A percentile compares a stretch with the other conserved stretches of the same genome.
phyloP scores from a whole-genome alignment of 1,140 invertebrate species.

The Gerris buenoi region DNA sequence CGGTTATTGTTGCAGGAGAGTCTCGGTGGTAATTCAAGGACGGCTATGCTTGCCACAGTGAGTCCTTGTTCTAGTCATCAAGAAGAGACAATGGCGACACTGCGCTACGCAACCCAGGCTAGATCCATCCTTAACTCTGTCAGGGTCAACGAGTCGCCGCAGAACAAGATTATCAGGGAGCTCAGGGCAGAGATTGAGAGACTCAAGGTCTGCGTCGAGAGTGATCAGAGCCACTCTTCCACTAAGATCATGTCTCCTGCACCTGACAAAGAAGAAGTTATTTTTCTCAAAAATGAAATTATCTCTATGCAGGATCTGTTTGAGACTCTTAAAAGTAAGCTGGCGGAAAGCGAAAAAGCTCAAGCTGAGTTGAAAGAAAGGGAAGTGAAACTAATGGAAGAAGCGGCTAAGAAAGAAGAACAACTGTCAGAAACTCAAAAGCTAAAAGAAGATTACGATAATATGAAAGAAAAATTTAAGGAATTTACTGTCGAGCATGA shows the following conservation, averaged over 20 bases:
- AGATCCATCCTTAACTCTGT: conserved; percentile 73
- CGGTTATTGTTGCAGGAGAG: conserved; percentile 42
- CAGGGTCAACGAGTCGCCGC: conserved; percentile 59
- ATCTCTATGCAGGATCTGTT: too few species aligned
- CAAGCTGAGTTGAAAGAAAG: not conserved
- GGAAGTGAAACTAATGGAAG: not conserved
- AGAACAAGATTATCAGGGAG: conserved; percentile 15
- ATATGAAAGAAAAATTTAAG: too few species aligned
- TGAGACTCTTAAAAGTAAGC: too few species aligned
- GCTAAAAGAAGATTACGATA: too few species aligned
- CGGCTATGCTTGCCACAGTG: conserved; percentile 52
- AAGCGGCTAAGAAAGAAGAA: not conserved
- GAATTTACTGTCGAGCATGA: not conserved
- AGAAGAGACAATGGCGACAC: conserved; percentile 68
- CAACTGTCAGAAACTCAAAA: too few species aligned
- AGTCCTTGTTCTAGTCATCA: conserved; percentile 60
- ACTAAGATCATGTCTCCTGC: too few species aligned
- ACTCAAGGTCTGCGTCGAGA: not conserved
- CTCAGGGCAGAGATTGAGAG: not conserved
- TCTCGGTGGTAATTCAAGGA: conserved; percentile 47
- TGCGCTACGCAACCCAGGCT: conserved; percentile 74
- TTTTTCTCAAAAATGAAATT: not conserved
- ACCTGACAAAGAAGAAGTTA: too few species aligned
- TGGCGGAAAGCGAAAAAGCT: not conserved
- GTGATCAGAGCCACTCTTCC: too few species aligned